Base-by-base conservation (phyloP, 2,888 invertebrate species). In the Galeruca laticollis region DNA sequence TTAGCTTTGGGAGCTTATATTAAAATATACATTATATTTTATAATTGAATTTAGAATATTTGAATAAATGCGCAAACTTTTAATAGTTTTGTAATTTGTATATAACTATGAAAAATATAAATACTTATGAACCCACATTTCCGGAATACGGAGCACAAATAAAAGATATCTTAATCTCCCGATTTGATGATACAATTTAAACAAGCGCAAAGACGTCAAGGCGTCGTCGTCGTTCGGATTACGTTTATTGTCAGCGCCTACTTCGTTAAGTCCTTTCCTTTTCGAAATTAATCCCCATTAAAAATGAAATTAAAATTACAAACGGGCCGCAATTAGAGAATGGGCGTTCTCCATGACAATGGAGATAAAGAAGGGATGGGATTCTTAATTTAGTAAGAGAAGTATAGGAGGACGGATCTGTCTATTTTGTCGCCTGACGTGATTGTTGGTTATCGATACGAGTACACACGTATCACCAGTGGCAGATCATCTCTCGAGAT, bases 361-460 rank as follows among this genome's bases (percentile, higher is more conserved):
- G 67, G 37, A 33, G 63, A 68, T 72, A 67, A 69, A 71, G 65
- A 61, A 71, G 70, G 79, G 81, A 84, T 84, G 84, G 83, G 81
- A 83, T 84, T 83, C 84, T 84, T 84, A 84, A 85, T 84, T 84
- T 84, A 81, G 81, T 83, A 78, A 80, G 82, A 81, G 83, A 82
- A 80, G 81, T 80, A 78, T 78, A 81, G 82, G 83, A 80, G 83
- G 81, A 79, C 77, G 80, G 82, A 81, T 82, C 73, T 71, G 80
- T 77, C 82, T 80, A 82, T 84, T 84, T 84, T 82, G 82, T 82
- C 84, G 84, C 82, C 81, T 80, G 82, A 83, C 82, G 82, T 83
- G 83, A 84, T 83, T 83, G 77, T 73, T 75, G 68, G 73, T 76
- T 76, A 43, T 43, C 15, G 43, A 43, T 43, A 43, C 18, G 68